A percentile compares a stretch with the other conserved stretches of the same genome.
Evolutionary conservation across 2,797 vertebrate genomes (phyloP).

Genomic region (Diceros bicornis): DNA sequence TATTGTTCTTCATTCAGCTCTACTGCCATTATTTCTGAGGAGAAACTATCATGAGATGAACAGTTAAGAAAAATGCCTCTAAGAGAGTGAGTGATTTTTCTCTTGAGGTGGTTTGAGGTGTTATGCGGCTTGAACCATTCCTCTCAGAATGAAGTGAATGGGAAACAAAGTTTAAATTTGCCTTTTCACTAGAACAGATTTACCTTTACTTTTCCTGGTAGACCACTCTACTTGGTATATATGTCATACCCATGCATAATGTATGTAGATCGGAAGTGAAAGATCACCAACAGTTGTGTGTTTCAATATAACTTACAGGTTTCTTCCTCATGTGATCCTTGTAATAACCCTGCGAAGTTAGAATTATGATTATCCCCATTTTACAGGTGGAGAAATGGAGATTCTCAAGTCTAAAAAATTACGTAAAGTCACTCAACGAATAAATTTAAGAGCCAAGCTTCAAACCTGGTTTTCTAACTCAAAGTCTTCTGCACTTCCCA

Average conservation of each 20-base stretch:
- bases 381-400: neutral
- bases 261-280: neutral
- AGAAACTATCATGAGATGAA: neutral
- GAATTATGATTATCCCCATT: neutral
- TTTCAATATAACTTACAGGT: neutral
- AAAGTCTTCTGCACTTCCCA: neutral
- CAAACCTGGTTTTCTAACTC: neutral
- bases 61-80: neutral
- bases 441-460: neutral
- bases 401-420: neutral
- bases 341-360: neutral
- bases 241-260: neutral
- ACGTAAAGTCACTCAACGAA: neutral
- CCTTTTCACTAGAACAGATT: neutral
- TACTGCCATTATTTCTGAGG: neutral
- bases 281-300: neutral
- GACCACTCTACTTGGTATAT: neutral
- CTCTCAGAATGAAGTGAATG: neutral
- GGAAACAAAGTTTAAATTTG: neutral
- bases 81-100: neutral
- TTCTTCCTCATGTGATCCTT: neutral
- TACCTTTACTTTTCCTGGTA: neutral
- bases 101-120: neutral
- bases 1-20: slow-evolving; percentile 7
- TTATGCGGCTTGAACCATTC: neutral